Base-by-base conservation (phyloP, 2,797 vertebrate species). In the Sebastes jordani region DNA sequence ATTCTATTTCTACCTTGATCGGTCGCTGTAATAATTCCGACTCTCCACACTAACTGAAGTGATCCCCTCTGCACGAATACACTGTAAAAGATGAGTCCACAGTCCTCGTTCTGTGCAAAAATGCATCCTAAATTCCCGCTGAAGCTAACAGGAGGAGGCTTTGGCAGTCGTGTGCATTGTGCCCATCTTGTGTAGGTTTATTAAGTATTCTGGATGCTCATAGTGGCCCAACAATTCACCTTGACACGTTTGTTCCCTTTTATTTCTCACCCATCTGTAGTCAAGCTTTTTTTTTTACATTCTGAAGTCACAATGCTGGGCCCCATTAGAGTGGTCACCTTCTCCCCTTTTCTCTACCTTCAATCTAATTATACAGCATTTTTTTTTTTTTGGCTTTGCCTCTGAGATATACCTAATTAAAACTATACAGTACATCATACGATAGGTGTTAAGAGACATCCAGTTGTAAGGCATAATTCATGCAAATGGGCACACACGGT, bases 351-450 rank as follows among this genome's bases (percentile, higher is more conserved):
- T 71, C n/a, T 11, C 13, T 54, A 32, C 64, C 9, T 38, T 38
- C 58, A 49, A n/a, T 71, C 25, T 16, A 72, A 76, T 79, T 76
- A 65, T 34, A 11, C 5, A 71, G 36, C 20, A 55, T 62, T 52
- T 49, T 9, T 34, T 10, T 9, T 67, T 54, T 32, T 71, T 42
- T 71, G 25, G 34, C 36, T 56, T 63, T 70, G 16, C n/a, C 32
- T 25, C 52, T 46, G 59, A 61, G 56, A 76, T 64, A 80, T 60
- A 36, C 18, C 32, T 54, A 66, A 84, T 74, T 77, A 77, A 58
- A 70, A 76, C 32, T 59, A 46, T 46, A 18, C 42, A 46, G 49
- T 32, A 54, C 8, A 42, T 61, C 42, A 56, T 52, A 67, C 78
- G 70, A 74, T 59, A 38, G 59, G 30, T 56, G 66, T 59, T 46